Evolutionary conservation across 2,113 vertebrate species (phyloP).

Genomic region (Lampris megalopsis): DNA sequence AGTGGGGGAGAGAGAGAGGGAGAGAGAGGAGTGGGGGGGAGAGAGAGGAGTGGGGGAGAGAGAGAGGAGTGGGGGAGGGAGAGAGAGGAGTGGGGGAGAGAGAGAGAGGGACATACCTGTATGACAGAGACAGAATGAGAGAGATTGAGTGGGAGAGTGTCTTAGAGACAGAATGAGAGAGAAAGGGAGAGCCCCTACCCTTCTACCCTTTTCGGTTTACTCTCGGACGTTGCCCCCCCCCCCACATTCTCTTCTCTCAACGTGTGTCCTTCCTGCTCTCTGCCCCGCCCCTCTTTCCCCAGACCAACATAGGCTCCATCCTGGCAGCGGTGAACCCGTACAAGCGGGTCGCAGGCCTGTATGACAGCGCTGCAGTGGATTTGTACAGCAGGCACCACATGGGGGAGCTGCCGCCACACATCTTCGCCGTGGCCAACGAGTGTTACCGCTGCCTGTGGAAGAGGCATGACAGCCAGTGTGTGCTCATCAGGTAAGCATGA

Average conservation of each 20-base stretch:
- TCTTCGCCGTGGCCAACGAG: conserved; percentile 93
- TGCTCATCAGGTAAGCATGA: conserved; percentile 89
- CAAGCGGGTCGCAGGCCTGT: conserved; percentile 87
- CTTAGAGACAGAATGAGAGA: too few species aligned
- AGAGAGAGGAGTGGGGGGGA: too few species aligned
- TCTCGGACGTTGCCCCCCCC: too few species aligned
- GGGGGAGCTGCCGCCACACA: conserved; percentile 93
- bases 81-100: too few species aligned
- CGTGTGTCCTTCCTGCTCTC: not conserved
- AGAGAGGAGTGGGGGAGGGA: too few species aligned
- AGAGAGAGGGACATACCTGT: too few species aligned
- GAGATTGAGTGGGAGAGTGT: too few species aligned
- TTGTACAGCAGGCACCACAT: conserved; percentile 90
- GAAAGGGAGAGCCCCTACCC: not conserved
- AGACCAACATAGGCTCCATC: conserved; percentile 95
- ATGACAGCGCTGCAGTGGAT: conserved; percentile 82
- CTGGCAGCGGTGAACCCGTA: conserved; percentile 93
- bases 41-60: too few species aligned
- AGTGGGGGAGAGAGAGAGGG: too few species aligned
- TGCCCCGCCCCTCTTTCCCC: conserved; percentile 5
- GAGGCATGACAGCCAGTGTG: conserved; percentile 93
- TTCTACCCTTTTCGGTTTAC: too few species aligned
- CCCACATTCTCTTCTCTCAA: not conserved
- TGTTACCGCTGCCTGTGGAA: conserved; percentile 96
- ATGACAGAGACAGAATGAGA: too few species aligned